A percentile compares a stretch with the other conserved stretches of the same genome.
Evolutionary conservation across 2,797 vertebrate genomes (phyloP).

Genomic region (Ispidina picta): DNA sequence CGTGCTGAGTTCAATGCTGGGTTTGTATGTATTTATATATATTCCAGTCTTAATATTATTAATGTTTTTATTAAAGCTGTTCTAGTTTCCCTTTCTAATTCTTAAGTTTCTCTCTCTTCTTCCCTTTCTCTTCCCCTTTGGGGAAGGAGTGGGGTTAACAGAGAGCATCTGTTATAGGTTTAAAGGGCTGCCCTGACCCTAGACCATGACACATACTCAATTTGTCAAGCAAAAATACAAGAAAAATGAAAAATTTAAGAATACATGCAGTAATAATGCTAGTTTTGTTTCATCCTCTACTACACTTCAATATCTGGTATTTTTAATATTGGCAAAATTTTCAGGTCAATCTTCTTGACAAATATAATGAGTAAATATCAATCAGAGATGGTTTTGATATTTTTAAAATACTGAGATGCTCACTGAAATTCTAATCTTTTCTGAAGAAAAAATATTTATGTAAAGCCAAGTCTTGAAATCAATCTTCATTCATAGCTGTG

Average conservation of each 20-base stretch:
- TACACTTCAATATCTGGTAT: not conserved
- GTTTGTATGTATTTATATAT: no score
- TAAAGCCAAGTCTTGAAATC: slow-evolving; percentile 36
- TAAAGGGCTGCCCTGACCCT: no score
- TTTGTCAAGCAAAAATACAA: not conserved
- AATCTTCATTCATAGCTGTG: slow-evolving; percentile 56
- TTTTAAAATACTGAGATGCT: not conserved
- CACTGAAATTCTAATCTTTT: not conserved
- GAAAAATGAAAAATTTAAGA: not conserved
- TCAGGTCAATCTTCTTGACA: slow-evolving; percentile 3
- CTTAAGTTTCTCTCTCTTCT: no score
- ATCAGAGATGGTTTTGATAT: not conserved
- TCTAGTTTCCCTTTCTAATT: no score
- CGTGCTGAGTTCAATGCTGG: no score
- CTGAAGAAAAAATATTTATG: slow-evolving; percentile 13
- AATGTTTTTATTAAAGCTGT: no score
- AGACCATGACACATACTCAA: not conserved
- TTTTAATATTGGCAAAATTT: not conserved
- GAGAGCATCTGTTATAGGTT: no score
- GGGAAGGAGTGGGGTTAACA: no score
- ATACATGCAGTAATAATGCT: not conserved
- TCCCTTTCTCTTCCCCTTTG: no score
- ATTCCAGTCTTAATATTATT: no score
- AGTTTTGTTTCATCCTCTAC: not conserved
- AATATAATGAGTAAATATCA: slow-evolving; percentile 3